Conservation (phyloP, 2,888 invertebrate genomes). For the Cecidostiba fungosa region DNA sequence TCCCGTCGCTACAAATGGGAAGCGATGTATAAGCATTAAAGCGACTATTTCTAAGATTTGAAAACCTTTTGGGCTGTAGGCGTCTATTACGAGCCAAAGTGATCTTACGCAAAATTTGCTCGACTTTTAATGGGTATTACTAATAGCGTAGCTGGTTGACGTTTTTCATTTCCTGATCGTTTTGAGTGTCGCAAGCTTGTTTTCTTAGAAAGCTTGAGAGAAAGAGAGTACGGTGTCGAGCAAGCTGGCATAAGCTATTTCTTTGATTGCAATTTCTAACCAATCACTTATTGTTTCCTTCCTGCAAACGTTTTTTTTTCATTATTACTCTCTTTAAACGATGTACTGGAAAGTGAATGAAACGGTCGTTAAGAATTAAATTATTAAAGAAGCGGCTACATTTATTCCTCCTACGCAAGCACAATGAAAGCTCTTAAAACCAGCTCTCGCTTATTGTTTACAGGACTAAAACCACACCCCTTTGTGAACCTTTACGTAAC, state of each 20-base stretch:
- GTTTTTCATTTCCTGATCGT: neutral
- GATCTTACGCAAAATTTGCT: neutral
- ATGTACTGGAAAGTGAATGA: neutral
- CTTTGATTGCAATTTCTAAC: constrained; percentile 27
- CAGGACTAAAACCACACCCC: neutral
- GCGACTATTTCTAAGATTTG: neutral
- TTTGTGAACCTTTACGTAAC: neutral
- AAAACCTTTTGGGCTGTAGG: neutral
- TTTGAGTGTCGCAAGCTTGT: neutral
- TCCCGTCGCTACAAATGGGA: neutral
- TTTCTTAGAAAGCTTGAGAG: constrained; percentile 22
- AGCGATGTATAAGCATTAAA: neutral
- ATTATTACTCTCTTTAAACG: neutral
- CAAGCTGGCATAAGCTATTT: neutral
- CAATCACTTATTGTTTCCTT: constrained; percentile 17
- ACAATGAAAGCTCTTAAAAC: neutral
- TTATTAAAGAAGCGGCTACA: too few species aligned
- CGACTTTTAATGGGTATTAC: constrained; percentile 15
- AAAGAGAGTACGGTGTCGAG: constrained; percentile 12
- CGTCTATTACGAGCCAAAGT: neutral
- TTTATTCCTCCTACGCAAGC: neutral
- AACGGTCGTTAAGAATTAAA: neutral
- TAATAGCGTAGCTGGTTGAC: neutral
- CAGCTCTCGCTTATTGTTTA: neutral
- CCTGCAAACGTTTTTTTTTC: neutral